A percentile compares a stretch with the other conserved stretches of the same genome.
Evolutionary conservation across 2,113 vertebrate species (phyloP).

Genomic region (Tonatia bakeri): DNA sequence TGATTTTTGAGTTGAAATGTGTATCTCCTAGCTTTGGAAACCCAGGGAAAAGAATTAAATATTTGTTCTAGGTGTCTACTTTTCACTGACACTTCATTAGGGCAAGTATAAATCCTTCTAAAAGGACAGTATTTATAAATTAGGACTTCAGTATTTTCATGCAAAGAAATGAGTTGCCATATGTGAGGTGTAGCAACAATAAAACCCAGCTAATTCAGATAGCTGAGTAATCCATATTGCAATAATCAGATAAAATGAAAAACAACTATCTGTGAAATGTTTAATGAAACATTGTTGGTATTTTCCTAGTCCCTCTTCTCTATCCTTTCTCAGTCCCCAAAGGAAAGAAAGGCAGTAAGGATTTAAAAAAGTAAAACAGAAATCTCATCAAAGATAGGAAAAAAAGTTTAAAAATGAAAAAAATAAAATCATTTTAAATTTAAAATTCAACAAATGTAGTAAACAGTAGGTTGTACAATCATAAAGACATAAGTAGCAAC

Average conservation of each 20-base stretch:
- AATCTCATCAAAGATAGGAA: neutral
- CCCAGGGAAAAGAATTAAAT: neutral
- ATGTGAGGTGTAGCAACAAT: neutral
- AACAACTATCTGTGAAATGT: neutral
- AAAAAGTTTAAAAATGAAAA: neutral
- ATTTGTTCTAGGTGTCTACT: neutral
- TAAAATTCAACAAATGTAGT: neutral
- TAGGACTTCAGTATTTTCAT: neutral
- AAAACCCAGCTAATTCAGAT: neutral
- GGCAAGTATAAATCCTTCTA: neutral
- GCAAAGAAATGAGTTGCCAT: neutral
- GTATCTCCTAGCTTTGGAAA: neutral
- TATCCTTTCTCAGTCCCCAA: neutral
- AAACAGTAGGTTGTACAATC: neutral
- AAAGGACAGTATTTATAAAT: neutral
- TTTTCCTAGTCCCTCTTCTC: neutral
- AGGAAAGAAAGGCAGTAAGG: neutral
- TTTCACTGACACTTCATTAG: too few species aligned
- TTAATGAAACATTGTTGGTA: neutral
- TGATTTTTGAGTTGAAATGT: neutral
- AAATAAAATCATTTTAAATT: neutral
- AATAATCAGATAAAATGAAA: neutral
- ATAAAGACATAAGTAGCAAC: too few species aligned
- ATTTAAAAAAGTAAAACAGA: neutral
- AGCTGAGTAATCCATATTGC: neutral